Evolutionary conservation across 2,888 invertebrate genomes (phyloP), one percentile per base, ranked within the genome.

Genomic region (Drosophila maculinotata): DNA sequence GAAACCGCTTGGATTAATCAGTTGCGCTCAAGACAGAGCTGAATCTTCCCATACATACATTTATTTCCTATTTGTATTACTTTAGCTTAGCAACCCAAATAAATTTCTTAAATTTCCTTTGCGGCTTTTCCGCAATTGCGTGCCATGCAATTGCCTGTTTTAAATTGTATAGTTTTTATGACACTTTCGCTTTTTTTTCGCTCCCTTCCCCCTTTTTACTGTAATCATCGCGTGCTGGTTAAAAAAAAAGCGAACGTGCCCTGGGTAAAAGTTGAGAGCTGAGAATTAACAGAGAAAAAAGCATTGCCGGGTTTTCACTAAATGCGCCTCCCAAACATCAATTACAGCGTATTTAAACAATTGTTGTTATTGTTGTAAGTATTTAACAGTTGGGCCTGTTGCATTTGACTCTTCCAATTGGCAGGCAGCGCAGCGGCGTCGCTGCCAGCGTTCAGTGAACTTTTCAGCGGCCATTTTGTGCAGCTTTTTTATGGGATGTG

Each of bases 181-280:
- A 77, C 72, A 85, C 81, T 82, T 82, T 82, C 81, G 85, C 85
- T 68, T 84, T 79, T 68, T 28, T 26, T 30, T 5, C 9, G 7
- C 41, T 31, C 38, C 4, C 30, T 30, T 44, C n/a, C 14, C 39
- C 2, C 14, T 26, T 45, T 28, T 26, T 38, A 20, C 35, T 53
- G 23, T 35, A 44, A 39, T 60, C 54, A 66, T 76, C 42, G 75
- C 75, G 77, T 77, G 79, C 36, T 41, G 28, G 23, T 25, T 48
- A 39, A 15, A 20, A 47, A 8, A 53, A 62, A 74, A 62, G 47
- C 53, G 73, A 76, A 73, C 79, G 73, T 76, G 84, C 76, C 62
- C 36, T 36, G 76, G 66, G 79, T 84, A 79, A 84, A 84, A 84
- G 76, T 76, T 75, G 54, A 66, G 36, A 66, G 36, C 51, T 72